These are phyloP conservation scores for Campoplex capitator DNA, from an alignment of 2,888 invertebrate species.

Conservation along the genomic window DNA sequence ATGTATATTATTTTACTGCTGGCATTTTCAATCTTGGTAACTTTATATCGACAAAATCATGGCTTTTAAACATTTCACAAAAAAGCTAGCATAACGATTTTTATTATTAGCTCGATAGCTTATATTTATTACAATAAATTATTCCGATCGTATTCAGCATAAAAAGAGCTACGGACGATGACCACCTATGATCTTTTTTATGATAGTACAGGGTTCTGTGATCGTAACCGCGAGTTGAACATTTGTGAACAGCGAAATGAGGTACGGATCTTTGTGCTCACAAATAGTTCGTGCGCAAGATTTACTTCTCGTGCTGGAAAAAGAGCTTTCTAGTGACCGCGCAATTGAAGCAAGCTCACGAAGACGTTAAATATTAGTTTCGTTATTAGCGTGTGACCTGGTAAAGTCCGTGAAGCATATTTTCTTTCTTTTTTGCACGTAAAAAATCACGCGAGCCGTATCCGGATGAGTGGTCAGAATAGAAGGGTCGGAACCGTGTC, in stretches of 20 bases:
- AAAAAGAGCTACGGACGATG: too few species aligned
- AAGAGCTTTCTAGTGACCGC: background rate
- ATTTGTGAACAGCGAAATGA: background rate
- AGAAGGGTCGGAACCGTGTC: constrained; percentile 65
- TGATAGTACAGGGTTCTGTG: background rate
- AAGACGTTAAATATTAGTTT: constrained; percentile 56
- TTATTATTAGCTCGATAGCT: background rate
- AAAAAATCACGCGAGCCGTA: constrained; percentile 63
- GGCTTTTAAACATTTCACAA: background rate
- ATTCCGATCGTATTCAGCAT: background rate
- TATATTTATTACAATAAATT: background rate
- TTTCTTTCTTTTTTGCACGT: constrained; percentile 56
- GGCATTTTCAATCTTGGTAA: constrained; percentile 28
- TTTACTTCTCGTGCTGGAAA: constrained; percentile 49
- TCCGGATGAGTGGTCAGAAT: constrained; percentile 45
- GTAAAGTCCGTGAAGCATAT: constrained; percentile 63
- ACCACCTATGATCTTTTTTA: background rate
- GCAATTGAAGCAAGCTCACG: constrained; percentile 45
- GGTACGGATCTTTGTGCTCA: background rate
- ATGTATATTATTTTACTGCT: background rate
- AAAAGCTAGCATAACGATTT: background rate
- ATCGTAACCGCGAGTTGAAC: background rate
- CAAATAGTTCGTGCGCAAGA: constrained; percentile 23
- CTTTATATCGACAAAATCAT: background rate
- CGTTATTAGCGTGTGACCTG: constrained; percentile 71